Base-by-base conservation (phyloP, 2,888 invertebrate species). In the Platerodrilus igneus region DNA sequence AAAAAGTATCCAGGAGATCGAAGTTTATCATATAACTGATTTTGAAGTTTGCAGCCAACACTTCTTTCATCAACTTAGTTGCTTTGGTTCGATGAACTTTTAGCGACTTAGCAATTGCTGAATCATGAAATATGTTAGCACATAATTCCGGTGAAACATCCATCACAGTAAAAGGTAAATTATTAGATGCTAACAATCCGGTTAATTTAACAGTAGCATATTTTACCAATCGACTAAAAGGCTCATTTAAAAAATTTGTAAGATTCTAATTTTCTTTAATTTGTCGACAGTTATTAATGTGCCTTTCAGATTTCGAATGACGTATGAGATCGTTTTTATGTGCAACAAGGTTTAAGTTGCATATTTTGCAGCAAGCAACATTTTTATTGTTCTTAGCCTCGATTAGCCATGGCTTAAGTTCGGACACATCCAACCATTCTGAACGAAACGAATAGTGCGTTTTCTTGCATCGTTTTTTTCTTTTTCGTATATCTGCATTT, bases 361-460 rank as follows among this genome's bases (percentile, higher is more conserved):
- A 27, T 11, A 27, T 10, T 6, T 27, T 16, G 11, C 27, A 27
- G 11, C 9, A 11, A 11, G 27, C 27, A 27, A n/a, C n/a, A n/a
- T n/a, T n/a, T n/a, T n/a, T n/a, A n/a, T n/a, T n/a, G n/a, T n/a
- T n/a, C n/a, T n/a, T n/a, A n/a, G n/a, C n/a, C n/a, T n/a, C n/a
- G n/a, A n/a, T n/a, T n/a, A n/a, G n/a, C n/a, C n/a, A n/a, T n/a
- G n/a, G n/a, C n/a, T n/a, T n/a, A n/a, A n/a, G n/a, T n/a, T n/a
- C n/a, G n/a, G n/a, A n/a, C n/a, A n/a, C n/a, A n/a, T n/a, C n/a
- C n/a, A n/a, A n/a, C n/a, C n/a, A n/a, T n/a, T n/a, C n/a, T n/a
- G n/a, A n/a, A n/a, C n/a, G n/a, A n/a, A n/a, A n/a, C n/a, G n/a
- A n/a, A n/a, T n/a, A n/a, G n/a, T n/a, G n/a, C n/a, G n/a, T n/a